A percentile compares a stretch with the other conserved stretches of the same genome.
These are phyloP conservation scores for Tachycineta bicolor DNA, from an alignment of 2,113 vertebrate species.

Conservation along the genomic window DNA sequence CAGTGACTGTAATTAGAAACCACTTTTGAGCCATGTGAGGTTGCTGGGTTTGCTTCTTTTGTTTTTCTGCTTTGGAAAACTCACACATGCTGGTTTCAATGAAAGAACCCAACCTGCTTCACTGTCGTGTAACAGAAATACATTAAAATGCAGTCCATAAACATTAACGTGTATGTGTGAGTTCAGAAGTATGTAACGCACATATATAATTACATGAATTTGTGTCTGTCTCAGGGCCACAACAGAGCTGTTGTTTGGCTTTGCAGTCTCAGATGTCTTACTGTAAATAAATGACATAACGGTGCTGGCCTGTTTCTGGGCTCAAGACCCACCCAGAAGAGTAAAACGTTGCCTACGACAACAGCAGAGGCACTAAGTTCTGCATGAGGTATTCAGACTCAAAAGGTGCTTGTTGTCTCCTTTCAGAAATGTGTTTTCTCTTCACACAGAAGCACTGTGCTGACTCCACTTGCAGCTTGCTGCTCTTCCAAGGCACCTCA, in stretches of 20 bases:
- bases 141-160: neutral
- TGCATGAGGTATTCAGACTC: neutral
- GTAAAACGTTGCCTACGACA: neutral
- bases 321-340: neutral
- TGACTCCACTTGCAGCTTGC: neutral
- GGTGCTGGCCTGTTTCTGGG: neutral
- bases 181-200: neutral
- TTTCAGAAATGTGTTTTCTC: neutral
- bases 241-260: neutral
- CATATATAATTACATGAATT: neutral
- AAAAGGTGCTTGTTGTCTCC: neutral
- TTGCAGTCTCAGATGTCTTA: neutral
- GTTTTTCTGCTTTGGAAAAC: neutral
- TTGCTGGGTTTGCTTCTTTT: neutral
- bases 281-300: neutral
- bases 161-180: neutral
- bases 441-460: neutral
- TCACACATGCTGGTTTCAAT: neutral
- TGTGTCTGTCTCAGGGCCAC: neutral
- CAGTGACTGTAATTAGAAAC: slow-evolving; percentile 29
- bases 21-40: neutral
- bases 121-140: neutral
- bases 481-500: neutral
- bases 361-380: neutral
- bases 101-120: neutral